phyloP scores from a whole-genome alignment of 2,797 vertebrate genomes.

The Iguana delicatissima region DNA sequence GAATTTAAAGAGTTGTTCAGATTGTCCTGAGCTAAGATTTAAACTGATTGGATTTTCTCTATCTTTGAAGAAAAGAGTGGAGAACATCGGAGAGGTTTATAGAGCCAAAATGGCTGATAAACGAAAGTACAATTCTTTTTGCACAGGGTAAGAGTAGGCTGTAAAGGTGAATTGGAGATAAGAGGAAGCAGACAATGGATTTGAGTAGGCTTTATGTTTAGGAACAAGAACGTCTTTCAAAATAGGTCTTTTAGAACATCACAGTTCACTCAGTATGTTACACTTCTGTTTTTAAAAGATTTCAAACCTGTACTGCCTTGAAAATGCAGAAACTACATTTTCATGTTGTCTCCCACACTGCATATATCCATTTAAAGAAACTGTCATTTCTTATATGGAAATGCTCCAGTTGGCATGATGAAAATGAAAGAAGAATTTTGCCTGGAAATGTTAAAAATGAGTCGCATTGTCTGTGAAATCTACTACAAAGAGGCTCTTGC shows the following conservation, averaged over 20 bases:
- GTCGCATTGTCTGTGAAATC: background rate
- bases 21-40: background rate
- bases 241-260: background rate
- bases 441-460: background rate
- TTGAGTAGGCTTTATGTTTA: background rate
- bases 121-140: background rate
- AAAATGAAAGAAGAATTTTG: background rate
- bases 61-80: background rate
- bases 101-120: background rate
- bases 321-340: background rate
- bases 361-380: background rate
- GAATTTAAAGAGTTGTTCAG: background rate
- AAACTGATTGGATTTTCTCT: background rate
- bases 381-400: background rate
- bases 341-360: no score
- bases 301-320: background rate
- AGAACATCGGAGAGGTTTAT: background rate
- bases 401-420: background rate
- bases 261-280: background rate
- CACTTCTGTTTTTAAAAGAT: background rate
- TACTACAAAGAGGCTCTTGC: rapidly evolving
- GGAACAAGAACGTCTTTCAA: background rate
- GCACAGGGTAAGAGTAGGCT: background rate
- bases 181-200: background rate
- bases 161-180: background rate